Percentiles rank a stretch among this genome's conserved stretches.
Conservation (phyloP, 2,113 vertebrate genomes). For the Ellobius talpinus region DNA sequence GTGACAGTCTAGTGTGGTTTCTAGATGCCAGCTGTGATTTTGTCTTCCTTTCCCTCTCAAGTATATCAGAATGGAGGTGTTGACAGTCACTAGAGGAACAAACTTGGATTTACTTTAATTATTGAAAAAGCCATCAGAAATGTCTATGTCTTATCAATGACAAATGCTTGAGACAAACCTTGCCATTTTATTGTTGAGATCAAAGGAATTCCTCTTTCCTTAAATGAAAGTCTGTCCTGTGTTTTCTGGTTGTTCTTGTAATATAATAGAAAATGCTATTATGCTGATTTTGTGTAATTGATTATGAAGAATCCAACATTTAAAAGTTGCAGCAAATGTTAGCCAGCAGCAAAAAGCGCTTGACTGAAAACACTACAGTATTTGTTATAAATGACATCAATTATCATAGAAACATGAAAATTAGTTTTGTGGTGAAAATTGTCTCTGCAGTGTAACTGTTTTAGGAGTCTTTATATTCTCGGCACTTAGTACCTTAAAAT, state of each 20-base stretch:
- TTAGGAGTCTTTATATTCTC: background rate
- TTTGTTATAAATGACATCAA: slow-evolving; percentile 32
- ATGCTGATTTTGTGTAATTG: slow-evolving; percentile 28
- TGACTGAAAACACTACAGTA: background rate
- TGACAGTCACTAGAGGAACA: background rate
- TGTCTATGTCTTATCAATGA: background rate
- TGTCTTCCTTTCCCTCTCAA: background rate
- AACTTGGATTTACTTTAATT: slow-evolving; percentile 45
- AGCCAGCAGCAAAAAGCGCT: slow-evolving; percentile 9
- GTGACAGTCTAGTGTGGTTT: background rate
- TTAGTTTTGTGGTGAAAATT: slow-evolving; percentile 43
- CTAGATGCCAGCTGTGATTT: background rate
- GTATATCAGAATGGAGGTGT: background rate
- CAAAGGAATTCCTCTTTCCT: background rate
- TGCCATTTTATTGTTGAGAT: background rate
- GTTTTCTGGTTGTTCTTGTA: background rate
- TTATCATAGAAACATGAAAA: slow-evolving; percentile 24
- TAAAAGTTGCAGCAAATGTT: slow-evolving; percentile 39
- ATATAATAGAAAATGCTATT: background rate
- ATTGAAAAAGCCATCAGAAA: slow-evolving; percentile 37
- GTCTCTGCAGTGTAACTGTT: slow-evolving; percentile 25
- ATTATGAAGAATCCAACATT: slow-evolving; percentile 32
- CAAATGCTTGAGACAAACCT: background rate
- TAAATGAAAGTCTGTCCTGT: background rate
- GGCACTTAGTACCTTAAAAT: slow-evolving; percentile 40